A percentile compares a stretch with the other conserved stretches of the same genome.
Conservation (phyloP, 1,140 invertebrate genomes). For the Gonioctena quinquepunctata region DNA sequence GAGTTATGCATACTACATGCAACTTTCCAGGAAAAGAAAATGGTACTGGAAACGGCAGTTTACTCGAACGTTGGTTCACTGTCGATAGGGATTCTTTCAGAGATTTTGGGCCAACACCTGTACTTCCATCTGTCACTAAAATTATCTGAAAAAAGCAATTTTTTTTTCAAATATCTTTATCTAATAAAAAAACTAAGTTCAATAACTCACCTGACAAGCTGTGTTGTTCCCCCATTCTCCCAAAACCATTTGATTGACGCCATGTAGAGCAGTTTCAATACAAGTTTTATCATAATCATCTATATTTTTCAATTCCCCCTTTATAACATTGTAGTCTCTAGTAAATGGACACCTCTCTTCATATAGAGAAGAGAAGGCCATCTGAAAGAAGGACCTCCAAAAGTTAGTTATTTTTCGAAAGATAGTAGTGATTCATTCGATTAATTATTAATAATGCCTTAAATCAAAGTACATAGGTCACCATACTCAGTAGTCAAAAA, state of each 20-base stretch:
- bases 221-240: conserved; percentile 85
- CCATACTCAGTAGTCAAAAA: too few species aligned
- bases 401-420: too few species aligned
- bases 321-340: conserved; percentile 79
- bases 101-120: conserved; percentile 69
- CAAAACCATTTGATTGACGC: conserved; percentile 74
- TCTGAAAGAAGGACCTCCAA: conserved; percentile 37
- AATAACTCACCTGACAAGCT: conserved; percentile 70
- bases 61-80: conserved; percentile 54
- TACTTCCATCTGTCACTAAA: conserved; percentile 80
- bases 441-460: too few species aligned
- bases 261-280: conserved; percentile 75
- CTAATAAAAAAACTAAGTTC: not conserved
- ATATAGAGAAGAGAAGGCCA: conserved; percentile 54
- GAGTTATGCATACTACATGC: conserved; percentile 72
- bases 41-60: conserved; percentile 67
- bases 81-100: conserved; percentile 59
- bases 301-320: conserved; percentile 70
- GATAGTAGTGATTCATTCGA: too few species aligned
- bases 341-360: conserved; percentile 79
- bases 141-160: conserved; percentile 60
- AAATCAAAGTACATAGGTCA: too few species aligned
- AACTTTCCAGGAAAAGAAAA: conserved; percentile 83
- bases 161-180: not conserved
- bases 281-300: conserved; percentile 85